Evolutionary conservation across 2,797 vertebrate genomes (phyloP), one percentile per base, ranked within the genome.

Genomic region (Diplodus sargus): DNA sequence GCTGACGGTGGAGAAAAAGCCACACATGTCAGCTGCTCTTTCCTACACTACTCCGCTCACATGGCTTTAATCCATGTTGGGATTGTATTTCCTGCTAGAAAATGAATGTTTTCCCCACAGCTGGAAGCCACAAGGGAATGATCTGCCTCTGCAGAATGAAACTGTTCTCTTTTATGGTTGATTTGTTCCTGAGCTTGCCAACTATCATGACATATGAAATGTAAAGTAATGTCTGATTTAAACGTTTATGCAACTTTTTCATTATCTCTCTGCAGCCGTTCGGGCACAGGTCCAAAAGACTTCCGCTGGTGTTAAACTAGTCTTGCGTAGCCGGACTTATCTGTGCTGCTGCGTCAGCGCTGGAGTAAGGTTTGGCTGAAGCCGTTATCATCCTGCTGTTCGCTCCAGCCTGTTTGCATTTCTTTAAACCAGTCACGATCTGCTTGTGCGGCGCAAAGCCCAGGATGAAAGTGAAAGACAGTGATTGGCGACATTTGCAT

Each of bases 1-100:
- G 54, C 22, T 74, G 47, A 52, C 28, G 66, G 67, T n/a, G 16
- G 49, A 34, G 49, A 14, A 72, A 70, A 76, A 34, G 12, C 39
- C 23, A 16, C 73, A 60, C 62, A 51, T 39, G 12, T 72, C 71
- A 64, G 52, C 23, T 57, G 58, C 20, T 48, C 30, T n/a, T 54
- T 76, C 59, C 39, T 52, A 12, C 0, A 45, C 61, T 66, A 12
- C 0, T 39, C 61, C 62, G 22, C 2, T 62, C 25, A 25, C 43
- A 43, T 1, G 12, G n/a, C 59, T 56, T 69, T 11, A 1, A 34
- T 51, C 28, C 1, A 22, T 18, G 57, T 30, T 39, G 30, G 34
- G 53, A 63, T 53, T 51, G 22, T 34, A 68, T 73, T 25, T 28
- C 22, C 20, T 51, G 45, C 68, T 64, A 30, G 39, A 59, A 70